These are phyloP conservation scores for Neotoxoptera formosana DNA, from an alignment of 1,140 invertebrate species.

Conservation along the genomic window DNA sequence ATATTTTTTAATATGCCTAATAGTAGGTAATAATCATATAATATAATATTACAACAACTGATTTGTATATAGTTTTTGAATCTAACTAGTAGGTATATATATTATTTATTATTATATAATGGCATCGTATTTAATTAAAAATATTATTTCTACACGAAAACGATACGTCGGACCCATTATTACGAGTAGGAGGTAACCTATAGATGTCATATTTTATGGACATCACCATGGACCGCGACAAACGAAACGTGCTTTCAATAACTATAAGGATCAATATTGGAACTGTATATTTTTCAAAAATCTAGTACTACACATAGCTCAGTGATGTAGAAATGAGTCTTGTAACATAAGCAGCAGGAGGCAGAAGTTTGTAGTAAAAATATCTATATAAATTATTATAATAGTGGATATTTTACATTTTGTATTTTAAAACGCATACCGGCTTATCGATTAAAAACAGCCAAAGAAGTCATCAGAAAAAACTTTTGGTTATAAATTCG, in stretches of 20 bases:
- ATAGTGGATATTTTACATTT: neutral
- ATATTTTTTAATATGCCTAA: neutral
- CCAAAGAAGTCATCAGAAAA: neutral
- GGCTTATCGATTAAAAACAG: neutral
- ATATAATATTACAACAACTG: neutral
- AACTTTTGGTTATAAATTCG: neutral
- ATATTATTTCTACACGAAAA: neutral
- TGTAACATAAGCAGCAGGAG: neutral
- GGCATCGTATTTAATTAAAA: neutral
- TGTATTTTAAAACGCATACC: too few relatives aligned
- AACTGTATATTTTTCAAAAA: neutral
- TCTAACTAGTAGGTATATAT: neutral
- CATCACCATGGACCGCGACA: too few relatives aligned
- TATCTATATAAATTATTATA: neutral
- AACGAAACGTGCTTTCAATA: neutral
- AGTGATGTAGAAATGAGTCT: neutral
- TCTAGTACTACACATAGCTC: too few relatives aligned
- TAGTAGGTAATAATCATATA: neutral
- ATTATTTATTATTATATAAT: neutral
- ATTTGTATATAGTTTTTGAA: neutral
- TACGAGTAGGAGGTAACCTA: too few relatives aligned
- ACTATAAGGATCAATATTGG: neutral
- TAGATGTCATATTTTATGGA: too few relatives aligned
- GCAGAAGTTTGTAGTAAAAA: neutral
- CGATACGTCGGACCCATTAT: too few relatives aligned